A percentile compares a stretch with the other conserved stretches of the same genome.
Conservation (phyloP, 2,888 invertebrate species). For the Sympetrum striolatum region DNA sequence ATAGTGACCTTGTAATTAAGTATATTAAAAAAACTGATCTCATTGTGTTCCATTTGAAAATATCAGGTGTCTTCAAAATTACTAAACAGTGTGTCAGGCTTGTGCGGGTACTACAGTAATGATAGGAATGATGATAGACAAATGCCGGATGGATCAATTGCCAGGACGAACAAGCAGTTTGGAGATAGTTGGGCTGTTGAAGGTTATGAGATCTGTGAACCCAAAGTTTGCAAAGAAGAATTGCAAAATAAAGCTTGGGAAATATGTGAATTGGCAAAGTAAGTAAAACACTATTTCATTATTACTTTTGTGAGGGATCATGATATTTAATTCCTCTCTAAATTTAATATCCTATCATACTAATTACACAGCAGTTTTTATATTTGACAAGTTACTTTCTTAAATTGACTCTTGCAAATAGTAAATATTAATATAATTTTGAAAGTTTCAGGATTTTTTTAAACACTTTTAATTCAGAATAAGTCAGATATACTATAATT, state of each 20-base stretch:
- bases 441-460: too few relatives aligned
- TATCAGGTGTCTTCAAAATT: conserved; percentile 66
- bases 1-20: conserved; percentile 41
- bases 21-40: neutral
- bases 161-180: conserved; percentile 72
- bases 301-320: too few relatives aligned
- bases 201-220: conserved; percentile 61
- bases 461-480: too few relatives aligned
- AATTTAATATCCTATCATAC: too few relatives aligned
- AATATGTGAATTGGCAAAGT: conserved; percentile 74
- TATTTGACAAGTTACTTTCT: too few relatives aligned
- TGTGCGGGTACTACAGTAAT: conserved; percentile 81
- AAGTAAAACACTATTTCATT: conserved; percentile 53
- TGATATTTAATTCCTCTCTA: too few relatives aligned
- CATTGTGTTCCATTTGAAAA: neutral
- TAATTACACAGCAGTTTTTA: too few relatives aligned
- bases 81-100: conserved; percentile 72
- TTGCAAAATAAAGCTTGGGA: conserved; percentile 71
- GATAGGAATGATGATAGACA: conserved; percentile 72
- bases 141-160: conserved; percentile 70
- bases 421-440: too few relatives aligned
- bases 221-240: conserved; percentile 64
- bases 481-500: too few relatives aligned
- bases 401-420: too few relatives aligned
- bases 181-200: conserved; percentile 73